Conservation (phyloP, 2,888 invertebrate species). For the Phortica magna region DNA sequence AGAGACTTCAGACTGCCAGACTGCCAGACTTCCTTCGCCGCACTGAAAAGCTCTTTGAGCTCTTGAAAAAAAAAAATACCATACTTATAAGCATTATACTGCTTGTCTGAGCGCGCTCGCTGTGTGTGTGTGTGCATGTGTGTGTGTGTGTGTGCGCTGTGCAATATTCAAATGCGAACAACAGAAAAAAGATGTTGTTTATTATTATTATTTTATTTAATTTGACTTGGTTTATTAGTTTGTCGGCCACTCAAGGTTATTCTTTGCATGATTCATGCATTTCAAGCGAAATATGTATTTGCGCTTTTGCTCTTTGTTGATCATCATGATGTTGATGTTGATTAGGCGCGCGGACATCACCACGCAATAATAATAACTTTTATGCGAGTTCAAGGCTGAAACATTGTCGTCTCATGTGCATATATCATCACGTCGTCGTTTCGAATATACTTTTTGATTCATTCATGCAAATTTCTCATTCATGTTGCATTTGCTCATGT, state of each 20-base stretch:
- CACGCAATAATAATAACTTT: constrained; percentile 16
- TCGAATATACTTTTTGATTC: constrained; percentile 13
- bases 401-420: not conserved
- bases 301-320: not conserved
- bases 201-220: constrained; percentile 33
- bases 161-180: not conserved
- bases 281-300: constrained; percentile 28
- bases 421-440: not conserved
- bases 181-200: not conserved
- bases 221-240: constrained; percentile 55
- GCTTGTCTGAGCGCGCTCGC: not conserved
- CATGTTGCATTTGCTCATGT: constrained; percentile 1
- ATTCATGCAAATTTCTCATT: constrained; percentile 17
- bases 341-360: not conserved
- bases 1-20: no score
- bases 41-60: no score
- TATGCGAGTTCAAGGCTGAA: constrained; percentile 18
- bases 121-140: not conserved
- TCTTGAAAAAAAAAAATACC: no score
- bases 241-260: constrained; percentile 59
- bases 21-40: no score
- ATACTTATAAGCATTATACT: no score
- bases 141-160: not conserved
- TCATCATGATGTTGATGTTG: no score
- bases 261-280: constrained; percentile 38